Percentiles rank a stretch among this genome's conserved stretches.
Conservation (phyloP, 2,888 invertebrate species). For the Smittia aterrima region DNA sequence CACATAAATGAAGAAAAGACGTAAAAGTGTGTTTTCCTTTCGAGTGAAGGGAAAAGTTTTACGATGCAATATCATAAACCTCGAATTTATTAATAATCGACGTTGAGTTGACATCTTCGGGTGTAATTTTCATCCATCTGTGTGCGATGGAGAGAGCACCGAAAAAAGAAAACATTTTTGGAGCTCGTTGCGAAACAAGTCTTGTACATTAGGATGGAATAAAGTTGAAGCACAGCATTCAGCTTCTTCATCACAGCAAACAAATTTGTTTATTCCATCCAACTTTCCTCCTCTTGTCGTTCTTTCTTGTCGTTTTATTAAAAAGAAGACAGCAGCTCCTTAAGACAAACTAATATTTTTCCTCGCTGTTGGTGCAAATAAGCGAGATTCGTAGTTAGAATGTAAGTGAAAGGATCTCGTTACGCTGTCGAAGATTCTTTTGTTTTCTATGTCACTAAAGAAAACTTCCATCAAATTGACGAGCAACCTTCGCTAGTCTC, state of each 20-base stretch:
- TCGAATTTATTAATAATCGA: constrained; percentile 39
- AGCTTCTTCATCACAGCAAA: background rate
- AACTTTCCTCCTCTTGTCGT: background rate
- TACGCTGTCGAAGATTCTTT: no score
- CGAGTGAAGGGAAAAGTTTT: constrained; percentile 25
- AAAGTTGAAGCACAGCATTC: background rate
- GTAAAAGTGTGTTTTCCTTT: background rate
- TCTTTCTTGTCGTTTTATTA: background rate
- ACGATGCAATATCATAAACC: constrained; percentile 40
- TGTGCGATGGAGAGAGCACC: background rate
- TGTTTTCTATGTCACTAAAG: background rate
- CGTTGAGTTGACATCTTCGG: constrained; percentile 32
- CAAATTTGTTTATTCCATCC: constrained; percentile 35
- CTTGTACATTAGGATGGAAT: constrained; percentile 31
- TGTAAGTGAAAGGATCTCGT: background rate
- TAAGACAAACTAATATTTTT: constrained; percentile 8
- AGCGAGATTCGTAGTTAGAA: background rate
- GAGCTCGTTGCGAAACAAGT: constrained; percentile 23
- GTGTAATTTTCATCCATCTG: constrained; percentile 35
- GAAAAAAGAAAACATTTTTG: background rate
- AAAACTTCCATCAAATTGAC: background rate
- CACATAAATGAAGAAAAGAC: constrained; percentile 22
- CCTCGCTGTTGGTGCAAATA: background rate
- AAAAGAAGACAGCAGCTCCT: background rate
- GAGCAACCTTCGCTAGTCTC: background rate